phyloP scores from a whole-genome alignment of 2,113 vertebrate species.

The Turdus rufiventris region DNA sequence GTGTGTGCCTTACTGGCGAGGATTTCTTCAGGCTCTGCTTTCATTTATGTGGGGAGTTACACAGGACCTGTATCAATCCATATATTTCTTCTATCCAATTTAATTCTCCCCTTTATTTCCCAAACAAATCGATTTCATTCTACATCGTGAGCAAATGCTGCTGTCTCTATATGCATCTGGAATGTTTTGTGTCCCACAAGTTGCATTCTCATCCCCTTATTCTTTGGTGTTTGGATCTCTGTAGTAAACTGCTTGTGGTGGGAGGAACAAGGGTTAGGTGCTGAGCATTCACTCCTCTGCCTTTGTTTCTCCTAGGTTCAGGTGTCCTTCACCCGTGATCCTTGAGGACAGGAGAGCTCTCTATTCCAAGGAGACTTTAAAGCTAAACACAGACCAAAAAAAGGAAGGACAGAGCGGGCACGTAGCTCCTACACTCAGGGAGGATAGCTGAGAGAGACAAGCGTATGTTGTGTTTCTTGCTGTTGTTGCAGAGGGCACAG shows the following conservation, averaged over 20 bases:
- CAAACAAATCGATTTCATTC: neutral
- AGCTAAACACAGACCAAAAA: neutral
- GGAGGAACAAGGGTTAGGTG: neutral
- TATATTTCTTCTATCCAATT: neutral
- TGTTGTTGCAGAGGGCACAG: neutral
- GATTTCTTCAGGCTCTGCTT: neutral
- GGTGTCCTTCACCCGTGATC: neutral
- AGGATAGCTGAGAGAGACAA: neutral
- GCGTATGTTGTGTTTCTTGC: neutral
- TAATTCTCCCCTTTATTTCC: neutral
- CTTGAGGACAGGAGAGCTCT: neutral
- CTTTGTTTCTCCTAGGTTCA: neutral
- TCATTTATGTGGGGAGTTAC: neutral
- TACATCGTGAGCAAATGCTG: neutral
- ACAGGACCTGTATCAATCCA: rapidly evolving
- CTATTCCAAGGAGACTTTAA: neutral
- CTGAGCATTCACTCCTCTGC: neutral
- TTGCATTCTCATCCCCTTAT: neutral
- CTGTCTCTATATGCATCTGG: neutral
- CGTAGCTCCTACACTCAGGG: neutral
- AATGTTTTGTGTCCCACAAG: neutral
- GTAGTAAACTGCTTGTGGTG: neutral
- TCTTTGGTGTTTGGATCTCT: neutral
- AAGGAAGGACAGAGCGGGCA: neutral
- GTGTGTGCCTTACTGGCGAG: neutral